Base-by-base conservation (phyloP, 2,113 vertebrate genomes). In the Ahaetulla prasina region DNA sequence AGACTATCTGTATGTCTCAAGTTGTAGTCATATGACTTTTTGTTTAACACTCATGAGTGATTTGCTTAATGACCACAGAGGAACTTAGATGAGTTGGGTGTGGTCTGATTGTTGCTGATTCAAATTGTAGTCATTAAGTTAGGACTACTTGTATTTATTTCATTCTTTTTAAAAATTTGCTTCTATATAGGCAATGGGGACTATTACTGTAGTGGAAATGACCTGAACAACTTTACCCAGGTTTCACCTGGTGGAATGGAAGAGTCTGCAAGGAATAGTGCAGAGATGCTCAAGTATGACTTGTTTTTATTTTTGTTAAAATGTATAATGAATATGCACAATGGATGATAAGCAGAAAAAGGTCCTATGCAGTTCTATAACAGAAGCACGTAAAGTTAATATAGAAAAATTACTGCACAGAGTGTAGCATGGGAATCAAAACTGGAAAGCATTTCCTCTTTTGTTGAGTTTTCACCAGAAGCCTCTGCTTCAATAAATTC, bases 201-300 rank as follows among this genome's bases (percentile, higher is more conserved):
- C 93, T 99, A 97, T 94, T 99, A 98, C 94, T 98, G 98, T 94
- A 99, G 99, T 60, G 99, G 99, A 35, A 99, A 99, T 87, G 99
- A 99, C 92, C 97, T 99, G 91, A 98, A 89, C 92, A 99, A 98
- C 97, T 98, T 98, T 95, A 53, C 96, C 12, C 94, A 96, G 3
- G 3, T 97, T 74, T 93, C 95, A 0, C 91, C 97, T 0, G 94
- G 89, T 2, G 97, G 94, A 0, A 5, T 98, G 49, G 91, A 98
- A 94, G 96, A 97, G 94, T 93, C 96, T 96, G 97, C 98, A 39
- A 94, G 95, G 35, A 92, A 94, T 0, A 57, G 92, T 25, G 96
- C 95, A 39, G 87, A 93, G 0, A 85, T 98, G 91, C 96, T 99
- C 50, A 98, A 96, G 99, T 99, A 96, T 89, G 96, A 89, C 8